phyloP scores from a whole-genome alignment of 2,888 invertebrate genomes.

The Andrena praecox region DNA sequence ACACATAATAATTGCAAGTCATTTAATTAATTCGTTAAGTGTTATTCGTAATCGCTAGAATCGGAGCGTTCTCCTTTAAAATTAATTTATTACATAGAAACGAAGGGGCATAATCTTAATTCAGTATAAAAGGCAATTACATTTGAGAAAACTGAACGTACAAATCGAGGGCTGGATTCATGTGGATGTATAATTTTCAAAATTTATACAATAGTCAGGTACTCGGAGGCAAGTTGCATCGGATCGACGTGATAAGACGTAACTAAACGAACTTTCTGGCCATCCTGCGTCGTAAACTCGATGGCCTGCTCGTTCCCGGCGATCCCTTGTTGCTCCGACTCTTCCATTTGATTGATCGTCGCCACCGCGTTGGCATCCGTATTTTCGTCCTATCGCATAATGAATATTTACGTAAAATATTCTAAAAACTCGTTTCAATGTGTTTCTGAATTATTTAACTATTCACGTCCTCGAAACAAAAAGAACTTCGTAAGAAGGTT shows the following conservation, averaged over 20 bases:
- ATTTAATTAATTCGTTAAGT: conserved; percentile 19
- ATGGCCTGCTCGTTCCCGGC: conserved; percentile 82
- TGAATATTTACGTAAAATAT: background rate
- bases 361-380: conserved; percentile 78
- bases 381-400: conserved; percentile 76
- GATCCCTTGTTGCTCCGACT: conserved; percentile 73
- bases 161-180: conserved; percentile 1
- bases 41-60: background rate
- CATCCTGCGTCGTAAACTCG: conserved; percentile 87
- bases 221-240: conserved; percentile 83
- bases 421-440: background rate
- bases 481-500: too few species aligned
- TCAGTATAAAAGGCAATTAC: conserved; percentile 21
- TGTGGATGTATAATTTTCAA: conserved; percentile 1
- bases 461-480: too few species aligned
- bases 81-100: background rate
- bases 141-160: conserved; percentile 9
- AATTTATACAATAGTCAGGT: conserved; percentile 83
- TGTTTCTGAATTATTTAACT: too few species aligned
- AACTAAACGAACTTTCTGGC: conserved; percentile 88
- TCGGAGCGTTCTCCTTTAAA: conserved; percentile 9
- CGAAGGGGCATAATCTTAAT: background rate
- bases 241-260: conserved; percentile 86
- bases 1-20: background rate
- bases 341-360: conserved; percentile 77